Evolutionary conservation across 2,113 vertebrate genomes (phyloP), one percentile per base, ranked within the genome.

Genomic region (Saccopteryx leptura): DNA sequence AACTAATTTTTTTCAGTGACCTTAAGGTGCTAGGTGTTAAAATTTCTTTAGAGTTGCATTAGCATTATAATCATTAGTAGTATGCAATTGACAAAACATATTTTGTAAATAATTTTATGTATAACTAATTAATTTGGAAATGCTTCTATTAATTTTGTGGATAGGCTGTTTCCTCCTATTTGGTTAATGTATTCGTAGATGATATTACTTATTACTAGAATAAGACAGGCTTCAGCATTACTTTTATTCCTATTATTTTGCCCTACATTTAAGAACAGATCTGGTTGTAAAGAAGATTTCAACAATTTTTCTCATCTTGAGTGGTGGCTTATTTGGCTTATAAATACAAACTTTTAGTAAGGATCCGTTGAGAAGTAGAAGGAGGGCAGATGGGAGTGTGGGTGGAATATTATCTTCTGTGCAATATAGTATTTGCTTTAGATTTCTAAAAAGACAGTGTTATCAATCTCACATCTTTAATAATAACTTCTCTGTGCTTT

Each of bases 391-490:
- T 80, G 94, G 50, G 60, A 31, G 39, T 96, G 60, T 85, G 33
- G 82, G 82, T 78, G 95, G 74, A 86, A 95, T 94, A 94, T 94
- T 93, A 84, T 84, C 61, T 94, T 94, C 86, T 83, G 54, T 94
- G 85, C 74, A 87, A n/a, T 78, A 82, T 24, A 83, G 50, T 71
- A 90, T 95, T 88, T 96, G 68, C 66, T 96, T 13, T 54, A 89
- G 52, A 71, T 96, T 31, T 95, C 88, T 96, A 82, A 89, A 88
- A 82, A 94, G 93, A 80, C 85, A 60, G 82, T 87, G 65, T 95
- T 96, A 94, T 96, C 94, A 93, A 80, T 95, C 88, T 96, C 74
- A 89, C 65, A 91, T 96, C 81, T 96, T 95, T 75, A 96, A 74
- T 80, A 94, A 96, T 96, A 72, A 91, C 39, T 82, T 94, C 60